Percentiles rank a stretch among this genome's conserved stretches.
Conservation (phyloP, 2,797 vertebrate species). For the Epinephelus malabaricus region DNA sequence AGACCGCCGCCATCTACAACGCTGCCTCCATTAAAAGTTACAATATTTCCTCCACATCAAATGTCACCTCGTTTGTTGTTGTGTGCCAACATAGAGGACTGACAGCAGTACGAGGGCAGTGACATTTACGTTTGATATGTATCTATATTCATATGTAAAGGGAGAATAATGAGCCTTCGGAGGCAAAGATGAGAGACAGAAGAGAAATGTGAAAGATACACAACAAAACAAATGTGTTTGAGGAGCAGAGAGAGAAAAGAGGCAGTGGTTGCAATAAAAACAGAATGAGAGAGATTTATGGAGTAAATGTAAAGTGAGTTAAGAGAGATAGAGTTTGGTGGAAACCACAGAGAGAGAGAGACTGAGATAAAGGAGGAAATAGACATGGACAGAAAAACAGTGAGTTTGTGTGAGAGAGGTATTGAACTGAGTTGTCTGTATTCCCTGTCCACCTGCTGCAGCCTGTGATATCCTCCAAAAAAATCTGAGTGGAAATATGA, state of each 20-base stretch:
- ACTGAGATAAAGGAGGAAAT: background rate
- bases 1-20: too few relatives aligned
- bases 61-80: too few relatives aligned
- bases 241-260: background rate
- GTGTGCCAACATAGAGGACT: too few relatives aligned
- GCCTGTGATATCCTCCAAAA: slow-evolving; percentile 19
- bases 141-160: too few relatives aligned
- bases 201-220: background rate
- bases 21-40: too few relatives aligned
- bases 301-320: background rate
- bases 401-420: background rate
- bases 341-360: background rate
- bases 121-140: too few relatives aligned
- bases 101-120: too few relatives aligned
- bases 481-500: slow-evolving; percentile 53
- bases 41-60: too few relatives aligned
- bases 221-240: background rate
- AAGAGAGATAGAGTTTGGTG: background rate
- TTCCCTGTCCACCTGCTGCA: slow-evolving; percentile 45
- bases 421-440: background rate
- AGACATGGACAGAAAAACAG: background rate
- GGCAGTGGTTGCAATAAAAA: accelerated
- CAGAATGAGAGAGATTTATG: background rate
- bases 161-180: too few relatives aligned
- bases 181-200: too few relatives aligned